Percentiles rank a stretch among this genome's conserved stretches.
These are phyloP conservation scores for Patella depressa DNA, from an alignment of 2,888 invertebrate species.

Conservation along the genomic window DNA sequence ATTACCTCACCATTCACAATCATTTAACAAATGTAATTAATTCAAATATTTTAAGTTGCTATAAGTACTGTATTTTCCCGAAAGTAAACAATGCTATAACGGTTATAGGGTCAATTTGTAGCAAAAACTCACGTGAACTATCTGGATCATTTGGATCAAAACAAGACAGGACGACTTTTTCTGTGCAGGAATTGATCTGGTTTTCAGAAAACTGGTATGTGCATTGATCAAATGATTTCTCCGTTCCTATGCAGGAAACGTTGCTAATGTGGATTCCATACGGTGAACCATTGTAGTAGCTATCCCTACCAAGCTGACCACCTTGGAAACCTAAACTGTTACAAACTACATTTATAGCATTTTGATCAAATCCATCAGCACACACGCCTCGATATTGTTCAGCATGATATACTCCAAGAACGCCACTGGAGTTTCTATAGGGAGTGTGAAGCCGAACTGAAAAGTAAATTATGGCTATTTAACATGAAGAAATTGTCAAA, in stretches of 20 bases:
- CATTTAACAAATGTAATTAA: too few relatives aligned
- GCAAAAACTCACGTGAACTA: background rate
- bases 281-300: background rate
- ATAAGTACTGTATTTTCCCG: too few relatives aligned
- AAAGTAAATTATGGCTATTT: background rate
- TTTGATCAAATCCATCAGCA: background rate
- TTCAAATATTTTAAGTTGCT: too few relatives aligned
- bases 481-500: too few relatives aligned
- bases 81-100: too few relatives aligned
- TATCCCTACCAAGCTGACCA: background rate
- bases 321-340: background rate
- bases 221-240: background rate
- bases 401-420: background rate
- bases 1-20: too few relatives aligned
- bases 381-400: background rate
- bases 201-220: background rate
- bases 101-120: too few relatives aligned
- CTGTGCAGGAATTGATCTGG: background rate
- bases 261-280: background rate
- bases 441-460: background rate
- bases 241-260: background rate
- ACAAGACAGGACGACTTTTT: background rate
- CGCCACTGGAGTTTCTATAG: background rate
- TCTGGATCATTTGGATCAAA: background rate
- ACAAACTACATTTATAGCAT: slow-evolving; percentile 4